Evolutionary conservation across 2,888 invertebrate genomes (phyloP), one percentile per base, ranked within the genome.

Genomic region (Pachydiplax longipennis): DNA sequence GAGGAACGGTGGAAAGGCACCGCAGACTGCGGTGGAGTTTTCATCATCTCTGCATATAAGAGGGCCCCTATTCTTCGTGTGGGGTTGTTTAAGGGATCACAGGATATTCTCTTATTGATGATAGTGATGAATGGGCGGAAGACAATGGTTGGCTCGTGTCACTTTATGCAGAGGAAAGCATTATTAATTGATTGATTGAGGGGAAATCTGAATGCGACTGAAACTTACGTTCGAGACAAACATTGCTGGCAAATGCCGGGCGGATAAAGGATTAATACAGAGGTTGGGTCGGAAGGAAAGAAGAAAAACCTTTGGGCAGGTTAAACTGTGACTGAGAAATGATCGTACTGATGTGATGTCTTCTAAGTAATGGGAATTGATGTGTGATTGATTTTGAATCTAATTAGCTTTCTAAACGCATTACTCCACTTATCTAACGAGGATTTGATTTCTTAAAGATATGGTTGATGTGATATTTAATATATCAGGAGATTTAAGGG

Each of bases 111-210:
- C 73, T 73, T 73, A 73, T 40, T 87, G 61, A 37, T 87, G 87
- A 65, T 87, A 37, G 87, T 87, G 87, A 87, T 87, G 87, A 87
- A 87, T 87, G 87, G 61, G 87, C 10, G n/a, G 87, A 87, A 87
- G 87, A 87, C 87, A 87, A 87, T 37, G 35, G 25, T 31, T 35
- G 61, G 25, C 37, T 35, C 73, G 73, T 87, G 87, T 87, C 87
- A 87, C 87, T 87, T n/a, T 31, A n/a, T 31, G 31, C 25, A 31
- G 73, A 65, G 58, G 18, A 58, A 22, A 12, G 83, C 61, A 87
- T 87, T 61, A 61, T 65, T 87, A 87, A 65, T 87, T 87, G 87
- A 87, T 61, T 87, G 87, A 87, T 87, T 87, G 82, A 44, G 44
- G 44, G 31, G 61, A 61, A 61, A 87, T 65, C 35, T 37, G 87